These are phyloP conservation scores for Dendrolimus kikuchii DNA, from an alignment of 1,140 invertebrate species.

Conservation along the genomic window DNA sequence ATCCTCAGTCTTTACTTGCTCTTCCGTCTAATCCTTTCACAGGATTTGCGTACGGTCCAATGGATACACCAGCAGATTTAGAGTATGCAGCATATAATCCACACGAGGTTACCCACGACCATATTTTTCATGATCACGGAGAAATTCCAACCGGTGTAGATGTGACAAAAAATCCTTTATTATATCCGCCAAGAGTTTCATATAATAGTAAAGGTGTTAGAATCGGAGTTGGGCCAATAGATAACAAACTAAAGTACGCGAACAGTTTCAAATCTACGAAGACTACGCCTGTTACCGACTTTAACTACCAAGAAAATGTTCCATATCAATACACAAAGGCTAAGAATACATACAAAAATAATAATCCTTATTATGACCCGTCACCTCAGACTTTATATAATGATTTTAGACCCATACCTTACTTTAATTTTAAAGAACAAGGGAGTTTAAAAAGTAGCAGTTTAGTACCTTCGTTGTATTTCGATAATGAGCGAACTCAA, in stretches of 20 bases:
- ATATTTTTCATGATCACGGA: conserved; percentile 67
- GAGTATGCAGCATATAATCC: conserved; percentile 63
- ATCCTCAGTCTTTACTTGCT: conserved; percentile 35
- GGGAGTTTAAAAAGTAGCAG: conserved; percentile 29
- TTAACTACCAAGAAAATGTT: conserved; percentile 59
- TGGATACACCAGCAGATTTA: conserved; percentile 46
- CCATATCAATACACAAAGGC: conserved; percentile 30
- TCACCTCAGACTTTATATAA: conserved; percentile 23
- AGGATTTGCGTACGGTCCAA: conserved; percentile 34
- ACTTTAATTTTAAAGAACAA: conserved; percentile 38
- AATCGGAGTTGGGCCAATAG: conserved; percentile 27
- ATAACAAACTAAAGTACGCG: conserved; percentile 32
- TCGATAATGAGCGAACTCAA: conserved; percentile 19
- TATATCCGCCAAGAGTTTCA: conserved; percentile 46
- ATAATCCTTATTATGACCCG: conserved; percentile 24
- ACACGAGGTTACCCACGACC: conserved; percentile 63
- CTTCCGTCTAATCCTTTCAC: conserved; percentile 33
- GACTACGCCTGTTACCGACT: conserved; percentile 27
- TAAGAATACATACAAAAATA: conserved; percentile 27
- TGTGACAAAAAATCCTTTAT: conserved; percentile 40
- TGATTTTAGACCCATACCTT: conserved; percentile 37
- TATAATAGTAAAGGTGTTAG: conserved; percentile 52
- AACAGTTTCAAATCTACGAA: conserved; percentile 35
- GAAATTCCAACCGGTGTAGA: conserved; percentile 53
- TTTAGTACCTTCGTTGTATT: conserved; percentile 25